Evolutionary conservation across 2,888 invertebrate species (phyloP), one percentile per base, ranked within the genome.

Genomic region (Drosophila stalkeri): DNA sequence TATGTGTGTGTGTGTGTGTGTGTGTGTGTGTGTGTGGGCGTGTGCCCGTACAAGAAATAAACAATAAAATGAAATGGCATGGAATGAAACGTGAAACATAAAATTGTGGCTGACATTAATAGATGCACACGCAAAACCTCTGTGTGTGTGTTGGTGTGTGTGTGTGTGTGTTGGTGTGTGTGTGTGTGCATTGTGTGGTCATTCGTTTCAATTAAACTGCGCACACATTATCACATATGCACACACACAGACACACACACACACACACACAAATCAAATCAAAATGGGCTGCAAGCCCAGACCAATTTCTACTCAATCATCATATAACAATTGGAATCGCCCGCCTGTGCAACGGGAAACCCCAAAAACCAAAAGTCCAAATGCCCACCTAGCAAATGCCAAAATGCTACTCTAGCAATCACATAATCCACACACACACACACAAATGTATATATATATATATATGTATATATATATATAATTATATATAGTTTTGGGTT

Each of bases 71-170:
- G 65, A 84, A 85, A 85, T 84, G 81, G 81, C 67, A 76, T 78
- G 89, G 89, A 84, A 89, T 81, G 78, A 73, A 83, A 85, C 76
- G 87, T 76, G 75, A 73, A 78, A 86, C 76, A 86, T 75, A 75
- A 75, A 71, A 81, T 84, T 87, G 83, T 64, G 83, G 85, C 72
- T 57, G 72, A 73, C 71, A 81, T 89, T 81, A 83, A 79, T 86
- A 75, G 78, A 78, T 70, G 81, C 72, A 80, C 59, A 75, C 41
- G 12, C 44, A n/a, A n/a, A 31, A 49, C 20, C 18, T 46, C 8
- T 14, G 2, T 44, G 12, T 2, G 5, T n/a, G 27, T n/a, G 35
- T 52, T 5, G 16, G 20, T 16, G 35, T 55, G 20, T 39, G 16
- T 61, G 47, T 27, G 44, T 49, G 37, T 35, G 35, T 35, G 49